Evolutionary conservation across 2,113 vertebrate species (phyloP).

Genomic region (Bubo scandiacus): DNA sequence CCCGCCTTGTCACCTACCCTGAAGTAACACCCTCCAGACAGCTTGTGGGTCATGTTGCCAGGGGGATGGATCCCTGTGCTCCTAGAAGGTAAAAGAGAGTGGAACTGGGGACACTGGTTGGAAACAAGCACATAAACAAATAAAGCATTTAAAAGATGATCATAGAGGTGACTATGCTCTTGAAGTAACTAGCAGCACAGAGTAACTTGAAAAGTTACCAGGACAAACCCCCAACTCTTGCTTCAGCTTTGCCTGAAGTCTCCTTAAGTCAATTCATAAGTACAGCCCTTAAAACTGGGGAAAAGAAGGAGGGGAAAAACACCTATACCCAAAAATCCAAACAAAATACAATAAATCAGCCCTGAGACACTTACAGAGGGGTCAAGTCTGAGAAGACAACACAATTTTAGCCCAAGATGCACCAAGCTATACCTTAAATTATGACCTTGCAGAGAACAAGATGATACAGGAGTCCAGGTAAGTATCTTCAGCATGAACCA

Average conservation of each 20-base stretch:
- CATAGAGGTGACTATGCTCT: not conserved
- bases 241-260: not conserved
- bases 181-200: not conserved
- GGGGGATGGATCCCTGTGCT: not conserved
- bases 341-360: not conserved
- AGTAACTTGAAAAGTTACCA: not conserved
- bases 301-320: not conserved
- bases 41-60: not conserved
- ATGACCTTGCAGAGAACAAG: not conserved
- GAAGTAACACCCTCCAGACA: not conserved
- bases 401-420: not conserved
- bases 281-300: not conserved
- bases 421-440: not conserved
- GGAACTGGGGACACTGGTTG: not conserved
- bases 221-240: not conserved
- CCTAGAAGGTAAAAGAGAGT: not conserved
- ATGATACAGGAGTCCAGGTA: not conserved
- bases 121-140: not conserved
- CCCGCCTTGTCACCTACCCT: fast-evolving
- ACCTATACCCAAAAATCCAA: not conserved
- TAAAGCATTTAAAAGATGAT: not conserved
- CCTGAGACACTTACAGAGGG: not conserved
- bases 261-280: not conserved
- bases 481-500: not conserved
- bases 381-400: not conserved